Evolutionary conservation across 2,888 invertebrate genomes (phyloP), one percentile per base, ranked within the genome.

Genomic region (Oscheius sp.): DNA sequence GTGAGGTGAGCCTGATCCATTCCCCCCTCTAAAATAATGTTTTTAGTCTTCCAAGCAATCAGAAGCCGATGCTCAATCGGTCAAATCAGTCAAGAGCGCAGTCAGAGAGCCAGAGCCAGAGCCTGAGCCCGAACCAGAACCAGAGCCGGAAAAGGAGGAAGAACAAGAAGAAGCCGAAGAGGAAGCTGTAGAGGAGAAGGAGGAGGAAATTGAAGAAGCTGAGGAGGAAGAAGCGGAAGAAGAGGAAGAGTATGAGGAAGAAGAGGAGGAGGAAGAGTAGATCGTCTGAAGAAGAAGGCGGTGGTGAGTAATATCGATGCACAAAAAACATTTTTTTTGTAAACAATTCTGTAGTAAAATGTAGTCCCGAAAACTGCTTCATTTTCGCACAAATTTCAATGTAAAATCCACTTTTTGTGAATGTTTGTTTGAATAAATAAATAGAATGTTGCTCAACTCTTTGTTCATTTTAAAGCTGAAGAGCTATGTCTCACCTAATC

Each of bases 191-290:
- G 76, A 74, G 33, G 78, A 74, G 25, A 76, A 78, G 50, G 76
- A 77, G 33, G 75, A 71, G 42, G 72, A 58, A 27, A 69, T 63
- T 10, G 72, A 72, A 31, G 72, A 70, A 29, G 80, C 80, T 25
- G 73, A 72, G 17, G 76, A 77, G 55, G 77, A 76, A 34, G 75
- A 64, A 20, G 75, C 68, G 15, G 69, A 67, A 46, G 73, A 72
- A 52, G 78, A 78, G 45, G 82, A 78, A 50, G 78, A 76, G 33
- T 80, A 78, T 42, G 80, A 76, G 66, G 78, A 77, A 46, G 61
- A 61, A 29, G 75, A 74, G 31, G 70, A 73, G 17, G 74, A 75
- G 29, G 76, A 76, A 65, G 74, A 73, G 66, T 61, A 70, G 31
- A 27, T 27, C 10, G 10, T 31, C 10, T 5, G 45, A 45, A 31